These are phyloP conservation scores for Drosophila paramelanica DNA, from an alignment of 2,888 invertebrate species.

Conservation along the genomic window DNA sequence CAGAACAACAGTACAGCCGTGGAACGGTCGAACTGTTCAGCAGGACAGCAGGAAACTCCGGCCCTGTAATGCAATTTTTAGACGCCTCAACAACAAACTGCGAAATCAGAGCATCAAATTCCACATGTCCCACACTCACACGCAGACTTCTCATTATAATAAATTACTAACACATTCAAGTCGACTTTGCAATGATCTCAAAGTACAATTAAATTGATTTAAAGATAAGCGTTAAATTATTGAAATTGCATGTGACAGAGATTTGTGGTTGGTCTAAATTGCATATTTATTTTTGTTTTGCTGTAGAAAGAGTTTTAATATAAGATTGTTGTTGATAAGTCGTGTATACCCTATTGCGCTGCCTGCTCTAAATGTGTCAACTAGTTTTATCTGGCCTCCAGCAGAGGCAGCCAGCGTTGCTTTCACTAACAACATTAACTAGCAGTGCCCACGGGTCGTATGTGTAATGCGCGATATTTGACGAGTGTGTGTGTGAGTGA, in stretches of 20 bases:
- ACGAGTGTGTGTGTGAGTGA: conserved; percentile 5
- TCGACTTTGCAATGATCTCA: conserved; percentile 6
- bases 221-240: not conserved
- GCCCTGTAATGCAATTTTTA: conserved; percentile 58
- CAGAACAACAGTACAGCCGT: conserved; percentile 4
- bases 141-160: conserved; percentile 55
- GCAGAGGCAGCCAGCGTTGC: conserved; percentile 49
- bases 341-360: conserved; percentile 25
- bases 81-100: conserved; percentile 56
- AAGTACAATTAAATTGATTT: too few relatives aligned
- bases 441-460: conserved; percentile 61
- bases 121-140: conserved; percentile 18
- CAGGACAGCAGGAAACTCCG: conserved; percentile 69
- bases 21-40: conserved; percentile 21
- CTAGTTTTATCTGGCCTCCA: conserved; percentile 73
- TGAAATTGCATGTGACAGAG: not conserved
- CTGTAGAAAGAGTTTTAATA: too few relatives aligned
- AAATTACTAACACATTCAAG: conserved; percentile 51
- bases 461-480: conserved; percentile 54
- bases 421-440: conserved; percentile 71
- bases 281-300: too few relatives aligned
- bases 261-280: not conserved
- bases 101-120: conserved; percentile 61
- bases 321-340: not conserved
- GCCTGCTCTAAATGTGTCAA: conserved; percentile 63